These are phyloP conservation scores for Lepidotrigona ventralis DNA, from an alignment of 1,140 invertebrate species.

Conservation along the genomic window DNA sequence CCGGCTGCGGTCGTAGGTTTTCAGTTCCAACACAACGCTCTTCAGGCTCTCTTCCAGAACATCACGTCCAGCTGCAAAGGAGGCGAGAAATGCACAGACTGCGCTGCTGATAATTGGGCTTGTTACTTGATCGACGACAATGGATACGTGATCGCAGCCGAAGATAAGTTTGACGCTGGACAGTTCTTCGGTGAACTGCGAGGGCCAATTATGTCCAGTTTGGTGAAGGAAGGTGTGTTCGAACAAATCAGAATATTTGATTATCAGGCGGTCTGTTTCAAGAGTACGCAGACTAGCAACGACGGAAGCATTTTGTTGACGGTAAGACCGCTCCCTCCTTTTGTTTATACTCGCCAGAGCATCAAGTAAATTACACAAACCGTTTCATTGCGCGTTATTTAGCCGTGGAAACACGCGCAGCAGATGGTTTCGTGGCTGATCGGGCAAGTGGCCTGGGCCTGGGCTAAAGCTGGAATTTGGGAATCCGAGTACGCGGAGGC, in stretches of 20 bases:
- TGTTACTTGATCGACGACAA: constrained; percentile 95
- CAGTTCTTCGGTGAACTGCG: constrained; percentile 92
- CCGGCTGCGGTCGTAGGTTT: constrained; percentile 96
- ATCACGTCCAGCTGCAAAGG: constrained; percentile 85
- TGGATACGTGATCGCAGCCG: constrained; percentile 91
- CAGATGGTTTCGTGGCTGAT: constrained; percentile 78
- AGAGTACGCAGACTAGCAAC: constrained; percentile 82
- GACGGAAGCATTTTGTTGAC: constrained; percentile 82
- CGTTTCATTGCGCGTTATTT: neutral
- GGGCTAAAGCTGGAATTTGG: constrained; percentile 77
- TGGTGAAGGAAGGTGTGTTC: constrained; percentile 90
- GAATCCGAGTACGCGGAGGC: constrained; percentile 72
- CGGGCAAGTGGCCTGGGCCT: constrained; percentile 76
- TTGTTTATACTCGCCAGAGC: neutral
- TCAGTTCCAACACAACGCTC: constrained; percentile 89
- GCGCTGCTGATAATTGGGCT: constrained; percentile 86
- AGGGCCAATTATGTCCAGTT: constrained; percentile 87
- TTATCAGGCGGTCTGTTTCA: constrained; percentile 94
- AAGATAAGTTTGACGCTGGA: constrained; percentile 87
- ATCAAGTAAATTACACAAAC: neutral
- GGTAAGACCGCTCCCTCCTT: constrained; percentile 77
- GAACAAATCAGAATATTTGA: constrained; percentile 89
- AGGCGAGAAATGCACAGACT: constrained; percentile 83
- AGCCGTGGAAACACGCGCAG: constrained; percentile 78
- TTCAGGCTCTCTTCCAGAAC: constrained; percentile 88